These are phyloP conservation scores for Drosophila pseudotalamancana DNA, from an alignment of 2,888 invertebrate species.

Conservation along the genomic window DNA sequence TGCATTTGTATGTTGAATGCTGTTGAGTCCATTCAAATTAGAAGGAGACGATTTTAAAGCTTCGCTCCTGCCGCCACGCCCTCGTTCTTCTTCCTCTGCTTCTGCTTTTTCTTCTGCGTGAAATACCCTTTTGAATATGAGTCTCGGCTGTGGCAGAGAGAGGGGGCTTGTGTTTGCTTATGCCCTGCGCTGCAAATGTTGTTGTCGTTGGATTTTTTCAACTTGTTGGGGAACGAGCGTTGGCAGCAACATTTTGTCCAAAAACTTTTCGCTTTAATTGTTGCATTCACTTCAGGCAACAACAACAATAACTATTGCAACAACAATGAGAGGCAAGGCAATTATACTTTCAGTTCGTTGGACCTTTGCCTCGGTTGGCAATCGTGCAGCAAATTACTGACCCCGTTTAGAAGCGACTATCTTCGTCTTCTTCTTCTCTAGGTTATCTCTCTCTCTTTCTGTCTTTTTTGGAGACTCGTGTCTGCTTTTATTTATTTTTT, in stretches of 20 bases:
- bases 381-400: slow-evolving; percentile 77
- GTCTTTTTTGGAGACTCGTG: background rate
- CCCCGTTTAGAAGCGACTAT: slow-evolving; percentile 67
- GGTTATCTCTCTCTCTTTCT: background rate
- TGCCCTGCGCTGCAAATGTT: slow-evolving; percentile 42
- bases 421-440: slow-evolving; percentile 26
- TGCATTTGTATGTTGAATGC: slow-evolving; percentile 83
- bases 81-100: background rate
- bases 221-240: slow-evolving; percentile 59
- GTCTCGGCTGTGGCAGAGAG: no score
- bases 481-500: background rate
- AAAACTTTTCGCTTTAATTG: slow-evolving; percentile 75
- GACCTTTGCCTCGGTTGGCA: slow-evolving; percentile 53
- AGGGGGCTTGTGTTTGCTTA: slow-evolving; percentile 16
- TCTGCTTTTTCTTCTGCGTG: background rate
- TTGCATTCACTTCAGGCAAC: slow-evolving; percentile 58
- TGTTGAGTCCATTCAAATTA: slow-evolving; percentile 83
- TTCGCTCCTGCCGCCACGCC: slow-evolving; percentile 21
- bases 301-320: slow-evolving; percentile 8
- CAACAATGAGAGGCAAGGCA: slow-evolving; percentile 41
- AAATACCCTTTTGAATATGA: background rate
- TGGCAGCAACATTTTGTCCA: slow-evolving; percentile 70
- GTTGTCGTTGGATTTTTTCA: slow-evolving; percentile 59
- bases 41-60: slow-evolving; percentile 69
- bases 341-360: slow-evolving; percentile 74